Percentiles rank a stretch among this genome's conserved stretches.
These are phyloP conservation scores for Decapterus maruadsi DNA, from an alignment of 2,797 vertebrate genomes.

Conservation along the genomic window DNA sequence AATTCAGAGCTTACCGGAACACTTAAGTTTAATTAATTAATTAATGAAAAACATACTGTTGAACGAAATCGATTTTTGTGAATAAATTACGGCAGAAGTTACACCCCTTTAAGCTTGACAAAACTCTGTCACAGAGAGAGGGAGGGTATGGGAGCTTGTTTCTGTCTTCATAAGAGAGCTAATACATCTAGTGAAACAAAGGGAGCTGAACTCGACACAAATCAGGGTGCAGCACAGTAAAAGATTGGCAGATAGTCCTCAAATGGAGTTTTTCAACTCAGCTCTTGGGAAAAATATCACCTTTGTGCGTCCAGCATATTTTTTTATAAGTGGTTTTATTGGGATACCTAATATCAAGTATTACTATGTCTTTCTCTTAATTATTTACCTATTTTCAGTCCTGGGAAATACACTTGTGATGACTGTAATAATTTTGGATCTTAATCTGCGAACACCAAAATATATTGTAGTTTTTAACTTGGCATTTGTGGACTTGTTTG, in stretches of 20 bases:
- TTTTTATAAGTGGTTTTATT: slow-evolving; percentile 45
- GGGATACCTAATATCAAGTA: slow-evolving; percentile 34
- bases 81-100: too few species aligned
- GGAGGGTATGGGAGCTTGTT: too few species aligned
- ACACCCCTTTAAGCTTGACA: too few species aligned
- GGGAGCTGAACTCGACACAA: neutral
- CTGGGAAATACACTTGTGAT: slow-evolving; percentile 55
- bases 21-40: too few species aligned
- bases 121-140: too few species aligned
- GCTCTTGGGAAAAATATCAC: slow-evolving; percentile 54
- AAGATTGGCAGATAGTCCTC: neutral
- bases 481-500: slow-evolving; percentile 56
- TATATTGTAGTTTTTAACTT: slow-evolving; percentile 64
- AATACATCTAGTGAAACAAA: neutral
- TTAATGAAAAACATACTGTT: too few species aligned
- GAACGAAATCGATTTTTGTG: too few species aligned
- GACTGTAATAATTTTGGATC: slow-evolving; percentile 52
- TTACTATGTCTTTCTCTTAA: slow-evolving; percentile 53
- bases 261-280: slow-evolving; percentile 48
- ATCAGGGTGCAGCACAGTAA: too few species aligned
- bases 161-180: too few species aligned
- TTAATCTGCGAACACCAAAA: slow-evolving; percentile 51
- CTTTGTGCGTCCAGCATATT: slow-evolving; percentile 58
- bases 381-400: slow-evolving; percentile 53
- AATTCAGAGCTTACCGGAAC: too few species aligned